Evolutionary conservation across 2,113 vertebrate genomes (phyloP), one percentile per base, ranked within the genome.

Genomic region (Bufo gargarizans): DNA sequence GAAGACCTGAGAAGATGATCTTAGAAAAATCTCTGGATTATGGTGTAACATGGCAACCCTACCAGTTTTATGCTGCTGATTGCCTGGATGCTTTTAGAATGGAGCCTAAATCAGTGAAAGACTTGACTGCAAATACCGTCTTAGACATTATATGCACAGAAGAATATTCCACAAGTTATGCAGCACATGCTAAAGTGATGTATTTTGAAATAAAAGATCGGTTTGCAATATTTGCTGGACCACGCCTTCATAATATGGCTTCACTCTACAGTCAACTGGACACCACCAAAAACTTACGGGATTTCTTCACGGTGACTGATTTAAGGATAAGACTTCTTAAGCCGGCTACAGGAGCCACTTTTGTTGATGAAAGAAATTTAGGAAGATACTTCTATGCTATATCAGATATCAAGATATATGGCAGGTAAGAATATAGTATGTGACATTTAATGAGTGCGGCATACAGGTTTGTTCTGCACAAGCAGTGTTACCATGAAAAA

Each of bases 111-210:
- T 97, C 97, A 0, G 97, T 97, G 91, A 96, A 94, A 93, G 98
- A 99, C 92, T 95, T 99, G 91, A 97, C 97, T 0, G 97, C 99
- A 93, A 95, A 96, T 55, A 97, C 98, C 0, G 95, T 99, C 87
- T 94, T 99, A 91, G 97, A 99, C 95, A 99, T 99, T 90, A 99
- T 99, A 95, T 99, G 98, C 93, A 99, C 98, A 1, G 98, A 99
- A 94, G 98, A 99, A 88, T 99, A 99, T 91, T 99, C 98, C 7
- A 95, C 97, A 0, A 97, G 98, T 47, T 99, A 99, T 19, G 97
- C 97, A 91, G 97, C 98, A 91, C 95, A 99, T 80, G 98, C 97
- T 92, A 99, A 99, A 94, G 98, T 97, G 0, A 97, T 99, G 87
- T 97, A 97, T 91, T 99, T 99, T 19, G 98, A 99, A 94, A 98